A percentile compares a stretch with the other conserved stretches of the same genome.
Evolutionary conservation across 2,888 invertebrate genomes (phyloP).

Genomic region (Sinotaia quadrata): DNA sequence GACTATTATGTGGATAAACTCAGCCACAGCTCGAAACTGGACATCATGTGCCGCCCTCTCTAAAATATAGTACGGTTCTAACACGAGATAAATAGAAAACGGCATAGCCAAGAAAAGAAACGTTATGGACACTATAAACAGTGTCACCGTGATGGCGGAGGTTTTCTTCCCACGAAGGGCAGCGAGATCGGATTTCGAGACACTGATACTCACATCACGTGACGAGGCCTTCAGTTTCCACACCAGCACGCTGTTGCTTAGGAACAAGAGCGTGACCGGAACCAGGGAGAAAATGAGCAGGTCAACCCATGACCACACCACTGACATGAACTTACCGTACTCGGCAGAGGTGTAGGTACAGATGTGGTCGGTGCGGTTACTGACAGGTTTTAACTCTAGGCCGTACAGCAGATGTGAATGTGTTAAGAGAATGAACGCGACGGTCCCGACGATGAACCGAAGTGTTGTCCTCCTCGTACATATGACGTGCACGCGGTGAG

Average conservation of each 20-base stretch:
- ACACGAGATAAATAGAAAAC: not conserved
- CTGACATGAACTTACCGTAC: not conserved
- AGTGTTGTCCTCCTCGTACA: not conserved
- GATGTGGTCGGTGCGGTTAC: too few relatives aligned
- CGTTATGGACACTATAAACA: not conserved
- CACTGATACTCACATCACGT: not conserved
- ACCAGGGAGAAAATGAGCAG: not conserved
- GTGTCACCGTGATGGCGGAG: not conserved
- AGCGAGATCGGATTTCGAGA: not conserved
- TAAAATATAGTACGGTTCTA: not conserved
- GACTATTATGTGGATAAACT: not conserved
- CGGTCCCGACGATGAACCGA: not conserved
- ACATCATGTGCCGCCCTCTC: too few relatives aligned
- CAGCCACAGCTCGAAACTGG: too few relatives aligned
- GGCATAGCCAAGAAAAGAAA: not conserved
- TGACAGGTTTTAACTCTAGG: not conserved
- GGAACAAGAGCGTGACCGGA: not conserved
- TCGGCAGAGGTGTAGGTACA: not conserved
- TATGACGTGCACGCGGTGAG: conserved; percentile 15
- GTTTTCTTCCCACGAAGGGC: not conserved
- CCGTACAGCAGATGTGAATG: not conserved
- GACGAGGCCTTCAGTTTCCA: not conserved
- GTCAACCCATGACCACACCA: not conserved
- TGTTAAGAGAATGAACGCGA: not conserved
- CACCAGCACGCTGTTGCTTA: not conserved